A percentile compares a stretch with the other conserved stretches of the same genome.
These are phyloP conservation scores for Anthoptus insignis DNA, from an alignment of 2,888 invertebrate genomes.

Conservation along the genomic window DNA sequence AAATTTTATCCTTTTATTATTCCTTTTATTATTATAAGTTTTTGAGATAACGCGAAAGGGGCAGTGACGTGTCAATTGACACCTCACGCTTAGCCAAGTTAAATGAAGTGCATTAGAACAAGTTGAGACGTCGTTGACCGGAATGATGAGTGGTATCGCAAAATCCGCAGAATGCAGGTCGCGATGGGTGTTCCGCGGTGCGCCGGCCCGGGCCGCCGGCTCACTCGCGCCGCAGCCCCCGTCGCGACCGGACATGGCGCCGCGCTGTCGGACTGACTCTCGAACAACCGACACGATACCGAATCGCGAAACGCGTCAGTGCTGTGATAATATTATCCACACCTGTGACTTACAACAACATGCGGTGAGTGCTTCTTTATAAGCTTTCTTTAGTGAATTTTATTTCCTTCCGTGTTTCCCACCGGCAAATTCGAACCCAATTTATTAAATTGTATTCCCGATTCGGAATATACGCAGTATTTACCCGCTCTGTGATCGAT, in stretches of 20 bases:
- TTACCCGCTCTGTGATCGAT: slow-evolving; percentile 24
- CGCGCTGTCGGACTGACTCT: slow-evolving; percentile 47
- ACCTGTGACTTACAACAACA: slow-evolving; percentile 51
- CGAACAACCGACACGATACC: slow-evolving; percentile 54
- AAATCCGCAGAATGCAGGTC: slow-evolving; percentile 57
- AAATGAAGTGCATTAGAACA: slow-evolving; percentile 21
- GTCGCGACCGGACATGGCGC: slow-evolving; percentile 71
- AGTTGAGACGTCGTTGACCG: slow-evolving; percentile 52
- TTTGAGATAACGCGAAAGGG: no score
- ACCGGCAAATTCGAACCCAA: no score
- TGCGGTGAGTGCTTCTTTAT: slow-evolving; percentile 50
- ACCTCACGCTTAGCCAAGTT: background rate
- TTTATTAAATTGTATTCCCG: slow-evolving; percentile 14
- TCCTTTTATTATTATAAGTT: no score
- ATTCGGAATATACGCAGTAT: slow-evolving; percentile 20
- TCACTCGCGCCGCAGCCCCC: slow-evolving; percentile 75
- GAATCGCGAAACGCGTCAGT: slow-evolving; percentile 60
- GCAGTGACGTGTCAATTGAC: background rate
- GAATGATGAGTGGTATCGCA: slow-evolving; percentile 53
- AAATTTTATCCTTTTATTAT: no score
- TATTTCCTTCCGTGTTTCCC: slow-evolving; percentile 3
- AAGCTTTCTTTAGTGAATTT: slow-evolving; percentile 11
- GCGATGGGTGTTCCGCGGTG: slow-evolving; percentile 50
- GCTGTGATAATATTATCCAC: slow-evolving; percentile 63
- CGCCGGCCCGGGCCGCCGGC: slow-evolving; percentile 37